Evolutionary conservation across 2,888 invertebrate genomes (phyloP), one percentile per base, ranked within the genome.

Genomic region (Caenorhabditis sp.): DNA sequence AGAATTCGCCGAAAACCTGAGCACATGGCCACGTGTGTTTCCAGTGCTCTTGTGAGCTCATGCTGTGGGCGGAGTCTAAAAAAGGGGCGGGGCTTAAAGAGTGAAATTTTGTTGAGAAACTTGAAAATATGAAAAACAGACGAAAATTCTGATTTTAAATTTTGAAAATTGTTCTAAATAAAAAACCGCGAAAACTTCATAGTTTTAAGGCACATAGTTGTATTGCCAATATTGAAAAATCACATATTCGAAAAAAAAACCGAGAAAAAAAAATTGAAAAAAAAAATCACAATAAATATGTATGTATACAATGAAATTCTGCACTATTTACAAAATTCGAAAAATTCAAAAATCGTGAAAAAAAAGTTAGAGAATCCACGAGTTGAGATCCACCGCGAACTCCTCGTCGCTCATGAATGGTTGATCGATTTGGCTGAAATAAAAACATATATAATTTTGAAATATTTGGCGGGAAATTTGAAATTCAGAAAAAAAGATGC

Each of bases 11-110:
- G 49, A 90, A 79, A 35, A 86, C 58, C 49, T 81, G 47, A 12
- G 87, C 80, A 26, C 81, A 86, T 10, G 90, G 90, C 90, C 90
- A 90, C 8, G 83, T 79, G 73, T 90, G 89, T 28, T 80, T 79
- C 86, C 86, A 86, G 59, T 86, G 86, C n/a, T 56, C 26, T 66
- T 84, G 84, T 19, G 41, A 28, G 44, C 14, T 24, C 63, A 63
- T 63, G n/a, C 22, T 61, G 24, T 19, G 44, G 44, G 44, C 54
- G 10, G 56, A 12, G 3, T n/a, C n/a, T n/a, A 59, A 59, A 38
- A 54, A 26, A 26, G 14, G 54, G 24, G 54, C 49, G 49, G n/a
- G 10, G 54, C 26, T 26, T 54, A 14, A 26, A 26, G 26, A 26
- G 26, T n/a, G n/a, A n/a, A 16, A n/a, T 31, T 31, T n/a, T n/a